Conservation (phyloP, 2,113 vertebrate species). For the Hiodon alosoides region DNA sequence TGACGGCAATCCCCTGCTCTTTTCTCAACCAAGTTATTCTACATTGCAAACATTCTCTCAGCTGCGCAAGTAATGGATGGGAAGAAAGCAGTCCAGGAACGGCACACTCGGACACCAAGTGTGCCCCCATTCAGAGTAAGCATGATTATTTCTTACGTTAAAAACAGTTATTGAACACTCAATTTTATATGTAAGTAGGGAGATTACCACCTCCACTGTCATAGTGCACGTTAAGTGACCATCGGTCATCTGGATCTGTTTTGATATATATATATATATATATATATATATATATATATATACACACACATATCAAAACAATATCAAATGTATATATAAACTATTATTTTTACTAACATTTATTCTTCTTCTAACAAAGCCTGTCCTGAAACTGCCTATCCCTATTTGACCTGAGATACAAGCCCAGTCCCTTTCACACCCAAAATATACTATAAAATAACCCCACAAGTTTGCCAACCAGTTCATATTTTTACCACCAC, state of each 20-base stretch:
- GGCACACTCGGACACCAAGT: background rate
- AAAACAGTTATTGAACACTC: background rate
- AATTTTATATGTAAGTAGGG: background rate
- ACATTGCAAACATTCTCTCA: conserved; percentile 28
- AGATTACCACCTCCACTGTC: background rate
- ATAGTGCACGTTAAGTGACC: too few relatives aligned
- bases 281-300: too few relatives aligned
- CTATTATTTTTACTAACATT: too few relatives aligned
- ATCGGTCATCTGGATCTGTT: too few relatives aligned
- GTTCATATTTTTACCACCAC: background rate
- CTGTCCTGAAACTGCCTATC: too few relatives aligned
- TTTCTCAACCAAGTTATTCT: background rate
- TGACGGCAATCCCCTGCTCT: background rate
- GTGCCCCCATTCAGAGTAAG: conserved; percentile 17
- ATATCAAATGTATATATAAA: too few relatives aligned
- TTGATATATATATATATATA: too few relatives aligned
- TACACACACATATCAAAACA: too few relatives aligned
- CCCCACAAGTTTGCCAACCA: background rate
- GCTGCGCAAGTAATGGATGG: conserved; percentile 45
- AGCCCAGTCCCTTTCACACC: background rate
- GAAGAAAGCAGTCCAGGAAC: conserved; percentile 32
- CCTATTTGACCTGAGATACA: background rate
- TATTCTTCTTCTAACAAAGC: too few relatives aligned
- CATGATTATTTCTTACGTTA: background rate
- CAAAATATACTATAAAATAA: background rate